phyloP scores from a whole-genome alignment of 2,888 invertebrate genomes.

The Metacarcinus magister region DNA sequence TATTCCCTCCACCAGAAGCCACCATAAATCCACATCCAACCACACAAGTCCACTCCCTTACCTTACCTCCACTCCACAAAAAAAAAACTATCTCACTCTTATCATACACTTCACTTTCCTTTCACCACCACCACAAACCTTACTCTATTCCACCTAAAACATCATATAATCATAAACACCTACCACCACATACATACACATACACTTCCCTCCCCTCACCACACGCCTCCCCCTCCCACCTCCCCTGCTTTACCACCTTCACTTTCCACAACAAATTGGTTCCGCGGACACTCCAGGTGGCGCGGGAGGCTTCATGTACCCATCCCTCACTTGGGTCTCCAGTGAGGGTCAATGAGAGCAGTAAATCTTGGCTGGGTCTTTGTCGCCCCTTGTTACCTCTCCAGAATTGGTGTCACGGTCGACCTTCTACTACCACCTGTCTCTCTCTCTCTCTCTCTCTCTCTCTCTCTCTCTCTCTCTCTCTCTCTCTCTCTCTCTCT shows the following conservation, averaged over 20 bases:
- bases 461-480: too few relatives aligned
- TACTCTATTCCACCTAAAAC: neutral
- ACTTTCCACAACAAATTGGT: conserved; percentile 41
- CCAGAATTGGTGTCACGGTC: conserved; percentile 33
- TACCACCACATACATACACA: neutral
- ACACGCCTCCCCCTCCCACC: neutral
- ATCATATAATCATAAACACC: neutral
- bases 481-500: too few relatives aligned
- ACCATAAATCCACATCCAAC: neutral
- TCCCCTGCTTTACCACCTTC: neutral
- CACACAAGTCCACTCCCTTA: neutral
- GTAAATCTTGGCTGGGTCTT: conserved; percentile 31
- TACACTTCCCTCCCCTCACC: neutral
- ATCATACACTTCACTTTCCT: neutral
- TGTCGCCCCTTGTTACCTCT: conserved; percentile 21
- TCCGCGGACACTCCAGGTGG: neutral
- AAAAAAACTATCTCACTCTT: neutral
- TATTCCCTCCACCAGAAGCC: neutral
- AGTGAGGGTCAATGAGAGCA: conserved; percentile 29
- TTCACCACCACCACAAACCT: too few relatives aligned
- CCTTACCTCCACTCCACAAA: neutral
- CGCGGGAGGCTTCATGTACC: neutral
- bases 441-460: neutral
- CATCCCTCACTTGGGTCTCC: neutral
- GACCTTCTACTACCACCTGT: neutral